These are phyloP conservation scores for Eulithis prunata DNA, from an alignment of 2,888 invertebrate genomes.

Conservation along the genomic window DNA sequence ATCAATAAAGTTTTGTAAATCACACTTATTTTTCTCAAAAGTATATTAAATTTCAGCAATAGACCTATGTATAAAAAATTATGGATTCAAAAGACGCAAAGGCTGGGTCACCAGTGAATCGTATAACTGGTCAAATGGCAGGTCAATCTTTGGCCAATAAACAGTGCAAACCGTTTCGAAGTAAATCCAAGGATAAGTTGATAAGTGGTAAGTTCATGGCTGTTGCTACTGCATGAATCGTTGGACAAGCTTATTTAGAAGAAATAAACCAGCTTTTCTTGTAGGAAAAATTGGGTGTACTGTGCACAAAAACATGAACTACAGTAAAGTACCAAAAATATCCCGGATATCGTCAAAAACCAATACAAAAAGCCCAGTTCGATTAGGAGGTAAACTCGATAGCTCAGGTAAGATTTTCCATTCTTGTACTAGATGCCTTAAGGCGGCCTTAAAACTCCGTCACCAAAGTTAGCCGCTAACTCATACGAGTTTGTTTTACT, in stretches of 20 bases:
- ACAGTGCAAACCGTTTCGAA: constrained; percentile 26
- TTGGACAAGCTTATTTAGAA: no score
- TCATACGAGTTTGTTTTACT: no score
- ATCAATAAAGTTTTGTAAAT: no score
- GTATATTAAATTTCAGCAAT: constrained; percentile 1
- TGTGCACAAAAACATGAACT: constrained; percentile 17
- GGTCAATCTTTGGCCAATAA: constrained; percentile 16
- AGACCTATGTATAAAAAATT: background rate
- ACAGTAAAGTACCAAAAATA: constrained; percentile 46
- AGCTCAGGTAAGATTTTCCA: constrained; percentile 37
- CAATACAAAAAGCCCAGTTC: constrained; percentile 25
- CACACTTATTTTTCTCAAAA: background rate
- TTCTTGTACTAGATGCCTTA: no score
- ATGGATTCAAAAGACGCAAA: constrained; percentile 41
- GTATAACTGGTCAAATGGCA: constrained; percentile 16
- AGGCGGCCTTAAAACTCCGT: no score
- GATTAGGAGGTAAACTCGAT: constrained; percentile 27
- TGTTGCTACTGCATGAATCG: no score
- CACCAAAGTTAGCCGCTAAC: no score
- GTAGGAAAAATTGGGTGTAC: constrained; percentile 13
- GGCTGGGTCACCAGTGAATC: constrained; percentile 30
- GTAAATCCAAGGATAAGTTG: constrained; percentile 44
- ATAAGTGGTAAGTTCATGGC: constrained; percentile 37
- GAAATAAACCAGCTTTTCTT: background rate
- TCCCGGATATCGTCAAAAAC: constrained; percentile 30